Conservation (phyloP, 1,140 invertebrate species). For the Chrysopa pallens region DNA sequence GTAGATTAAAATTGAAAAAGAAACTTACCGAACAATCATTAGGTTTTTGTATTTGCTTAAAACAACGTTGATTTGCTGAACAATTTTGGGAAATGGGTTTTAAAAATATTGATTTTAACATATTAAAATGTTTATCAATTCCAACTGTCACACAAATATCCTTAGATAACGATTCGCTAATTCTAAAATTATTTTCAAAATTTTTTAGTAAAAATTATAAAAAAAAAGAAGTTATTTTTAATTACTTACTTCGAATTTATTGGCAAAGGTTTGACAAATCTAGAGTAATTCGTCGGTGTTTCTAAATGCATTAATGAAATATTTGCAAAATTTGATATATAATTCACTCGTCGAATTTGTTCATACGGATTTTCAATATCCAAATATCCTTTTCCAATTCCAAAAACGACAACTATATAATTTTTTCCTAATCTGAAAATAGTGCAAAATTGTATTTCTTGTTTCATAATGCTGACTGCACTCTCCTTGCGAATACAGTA, state of each 20-base stretch:
- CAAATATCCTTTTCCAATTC: slow-evolving; percentile 33
- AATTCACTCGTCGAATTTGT: slow-evolving; percentile 36
- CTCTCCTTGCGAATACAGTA: too few species aligned
- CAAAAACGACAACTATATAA: slow-evolving; percentile 43
- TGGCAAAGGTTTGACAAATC: slow-evolving; percentile 37
- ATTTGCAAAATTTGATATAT: slow-evolving; percentile 3
- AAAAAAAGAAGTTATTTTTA: too few species aligned
- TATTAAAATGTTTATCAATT: slow-evolving; percentile 18
- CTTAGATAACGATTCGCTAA: slow-evolving; percentile 16
- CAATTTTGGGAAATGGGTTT: slow-evolving; percentile 26
- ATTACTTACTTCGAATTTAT: too few species aligned
- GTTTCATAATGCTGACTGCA: too few species aligned
- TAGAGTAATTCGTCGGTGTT: slow-evolving; percentile 28
- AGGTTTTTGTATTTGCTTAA: slow-evolving; percentile 12
- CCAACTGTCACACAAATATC: slow-evolving; percentile 33
- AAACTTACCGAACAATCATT: slow-evolving; percentile 22
- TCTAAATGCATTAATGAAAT: slow-evolving; percentile 25
- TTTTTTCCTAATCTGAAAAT: slow-evolving; percentile 32
- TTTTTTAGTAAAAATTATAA: slow-evolving; percentile 7
- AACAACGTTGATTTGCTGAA: slow-evolving; percentile 30
- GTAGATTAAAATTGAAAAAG: too few species aligned
- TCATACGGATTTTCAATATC: slow-evolving; percentile 43
- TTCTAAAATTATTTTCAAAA: slow-evolving; percentile 11
- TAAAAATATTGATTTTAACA: slow-evolving; percentile 23
- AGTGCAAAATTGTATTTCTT: too few species aligned